phyloP scores from a whole-genome alignment of 2,113 vertebrate species.

The Danio rerio region GRCz12tu NC_133178.1:33583501-33584000 shows the following conservation, averaged over 20 bases:
- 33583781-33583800: constrained; percentile 34
- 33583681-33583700: background rate
- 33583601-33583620: constrained; percentile 25
- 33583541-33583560: background rate
- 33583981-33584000: background rate
- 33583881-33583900: constrained; percentile 45
- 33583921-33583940: background rate
- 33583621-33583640: background rate
- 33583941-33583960: background rate
- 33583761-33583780: background rate
- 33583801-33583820: constrained; percentile 48
- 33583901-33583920: constrained; percentile 24
- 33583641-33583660: background rate
- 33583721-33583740: background rate
- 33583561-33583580: background rate
- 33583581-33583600: background rate
- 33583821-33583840: constrained; percentile 28
- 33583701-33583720: background rate
- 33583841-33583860: constrained; percentile 33
- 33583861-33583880: constrained; percentile 19
- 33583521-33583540: background rate
- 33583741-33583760: background rate
- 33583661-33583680: background rate
- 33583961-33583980: background rate
- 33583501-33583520: background rate